A percentile compares a stretch with the other conserved stretches of the same genome.
Conservation (phyloP, 92 coral and sea anemone species). For the Anthopleura xanthogrammica region DNA sequence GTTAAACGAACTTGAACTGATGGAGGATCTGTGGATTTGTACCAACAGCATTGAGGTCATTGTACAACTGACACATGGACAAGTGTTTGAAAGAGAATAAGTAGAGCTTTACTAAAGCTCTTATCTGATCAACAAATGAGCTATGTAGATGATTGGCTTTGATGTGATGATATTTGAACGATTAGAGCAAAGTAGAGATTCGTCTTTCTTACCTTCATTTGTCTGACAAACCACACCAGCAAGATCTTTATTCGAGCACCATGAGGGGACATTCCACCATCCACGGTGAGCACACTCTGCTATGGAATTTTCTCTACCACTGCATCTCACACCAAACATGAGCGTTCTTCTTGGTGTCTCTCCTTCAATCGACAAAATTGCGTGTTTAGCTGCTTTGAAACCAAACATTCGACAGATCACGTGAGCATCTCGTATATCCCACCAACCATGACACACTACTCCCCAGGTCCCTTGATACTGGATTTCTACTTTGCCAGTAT, state of each 20-base stretch:
- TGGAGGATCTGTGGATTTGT: too few species aligned
- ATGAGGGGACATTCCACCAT: background rate
- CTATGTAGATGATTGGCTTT: too few species aligned
- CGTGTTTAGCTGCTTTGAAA: background rate
- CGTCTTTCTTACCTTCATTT: background rate
- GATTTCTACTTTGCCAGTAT: constrained; percentile 4
- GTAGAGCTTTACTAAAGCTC: too few species aligned
- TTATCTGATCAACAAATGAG: too few species aligned
- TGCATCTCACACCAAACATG: background rate
- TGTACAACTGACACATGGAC: too few species aligned
- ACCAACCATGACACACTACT: too few species aligned
- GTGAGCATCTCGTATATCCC: too few species aligned
- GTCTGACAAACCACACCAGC: background rate
- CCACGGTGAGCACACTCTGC: background rate
- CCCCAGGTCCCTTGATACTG: background rate
- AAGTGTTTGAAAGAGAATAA: too few species aligned
- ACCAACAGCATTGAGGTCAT: too few species aligned
- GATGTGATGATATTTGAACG: too few species aligned
- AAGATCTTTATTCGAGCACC: background rate
- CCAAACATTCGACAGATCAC: constrained; percentile 8
- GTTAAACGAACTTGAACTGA: too few species aligned
- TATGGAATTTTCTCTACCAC: constrained; percentile 1
- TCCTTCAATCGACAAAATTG: background rate
- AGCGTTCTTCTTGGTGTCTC: background rate
- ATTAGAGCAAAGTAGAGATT: too few species aligned